phyloP scores from a whole-genome alignment of 2,888 invertebrate genomes.

The Ichneumoninae sp. region DNA sequence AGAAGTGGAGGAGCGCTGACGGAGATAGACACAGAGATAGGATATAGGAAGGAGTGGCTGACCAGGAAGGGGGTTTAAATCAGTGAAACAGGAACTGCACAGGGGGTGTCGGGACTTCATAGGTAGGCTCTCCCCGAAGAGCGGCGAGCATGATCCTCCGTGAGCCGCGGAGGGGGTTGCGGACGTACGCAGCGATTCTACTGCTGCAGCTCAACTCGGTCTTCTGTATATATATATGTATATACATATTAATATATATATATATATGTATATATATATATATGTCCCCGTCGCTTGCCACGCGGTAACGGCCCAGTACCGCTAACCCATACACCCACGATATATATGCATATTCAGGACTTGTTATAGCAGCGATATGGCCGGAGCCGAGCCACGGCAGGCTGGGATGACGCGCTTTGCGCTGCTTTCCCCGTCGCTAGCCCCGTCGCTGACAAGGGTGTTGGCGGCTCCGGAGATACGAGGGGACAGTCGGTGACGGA shows the following conservation, averaged over 20 bases:
- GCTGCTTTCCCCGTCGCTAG: conserved; percentile 55
- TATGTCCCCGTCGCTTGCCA: conserved; percentile 45
- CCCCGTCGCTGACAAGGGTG: conserved; percentile 72
- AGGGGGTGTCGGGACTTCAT: conserved; percentile 9
- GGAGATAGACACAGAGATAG: conserved; percentile 49
- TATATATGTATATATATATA: neutral
- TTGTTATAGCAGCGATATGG: conserved; percentile 80
- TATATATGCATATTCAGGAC: conserved; percentile 83
- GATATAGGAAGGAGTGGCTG: conserved; percentile 34
- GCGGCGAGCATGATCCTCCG: conserved; percentile 16
- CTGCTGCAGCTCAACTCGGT: conserved; percentile 38
- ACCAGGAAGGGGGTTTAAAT: conserved; percentile 42
- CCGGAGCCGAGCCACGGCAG: conserved; percentile 60
- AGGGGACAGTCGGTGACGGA: conserved; percentile 82
- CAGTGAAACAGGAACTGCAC: conserved; percentile 34
- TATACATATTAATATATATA: neutral
- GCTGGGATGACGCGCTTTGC: conserved; percentile 63
- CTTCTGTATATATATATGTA: neutral
- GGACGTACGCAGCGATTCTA: conserved; percentile 41
- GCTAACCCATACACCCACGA: conserved; percentile 57
- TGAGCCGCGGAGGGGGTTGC: neutral
- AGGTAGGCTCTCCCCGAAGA: conserved; percentile 22
- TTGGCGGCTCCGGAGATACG: conserved; percentile 80
- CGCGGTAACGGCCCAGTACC: conserved; percentile 40
- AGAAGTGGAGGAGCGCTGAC: conserved; percentile 60